Evolutionary conservation across 1,140 invertebrate genomes (phyloP).

Genomic region (Lasaia peninsularis): DNA sequence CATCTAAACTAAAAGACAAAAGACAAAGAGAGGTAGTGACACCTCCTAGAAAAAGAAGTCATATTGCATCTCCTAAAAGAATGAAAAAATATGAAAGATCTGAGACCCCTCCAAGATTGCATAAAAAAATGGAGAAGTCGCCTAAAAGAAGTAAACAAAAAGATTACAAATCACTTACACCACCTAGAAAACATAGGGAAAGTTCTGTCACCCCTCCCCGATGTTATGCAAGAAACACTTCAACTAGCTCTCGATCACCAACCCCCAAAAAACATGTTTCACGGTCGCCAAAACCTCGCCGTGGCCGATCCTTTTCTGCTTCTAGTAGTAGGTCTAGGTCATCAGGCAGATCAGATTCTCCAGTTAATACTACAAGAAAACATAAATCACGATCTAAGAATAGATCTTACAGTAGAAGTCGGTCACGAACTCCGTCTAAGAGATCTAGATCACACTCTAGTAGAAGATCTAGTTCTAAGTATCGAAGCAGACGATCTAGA

Average conservation of each 20-base stretch:
- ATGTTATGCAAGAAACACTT: constrained; percentile 49
- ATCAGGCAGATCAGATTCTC: constrained; percentile 35
- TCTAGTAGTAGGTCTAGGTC: constrained; percentile 36
- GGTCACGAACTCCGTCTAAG: constrained; percentile 37
- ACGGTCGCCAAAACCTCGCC: constrained; percentile 28
- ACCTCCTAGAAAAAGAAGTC: constrained; percentile 33
- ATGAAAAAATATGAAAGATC: constrained; percentile 44
- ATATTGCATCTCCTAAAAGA: constrained; percentile 33
- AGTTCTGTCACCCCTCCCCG: constrained; percentile 60
- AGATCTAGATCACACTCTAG: constrained; percentile 39
- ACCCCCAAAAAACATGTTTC: constrained; percentile 46
- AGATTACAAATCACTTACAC: constrained; percentile 32
- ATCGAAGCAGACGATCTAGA: constrained; percentile 34
- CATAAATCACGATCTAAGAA: constrained; percentile 37
- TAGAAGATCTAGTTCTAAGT: constrained; percentile 37
- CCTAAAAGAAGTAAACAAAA: constrained; percentile 46
- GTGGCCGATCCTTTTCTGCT: constrained; percentile 32
- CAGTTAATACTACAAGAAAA: constrained; percentile 38
- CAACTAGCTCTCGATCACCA: constrained; percentile 41
- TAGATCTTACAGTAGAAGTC: constrained; percentile 40
- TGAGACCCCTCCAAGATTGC: constrained; percentile 40
- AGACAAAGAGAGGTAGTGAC: constrained; percentile 37
- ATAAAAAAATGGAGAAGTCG: constrained; percentile 38
- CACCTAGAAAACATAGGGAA: constrained; percentile 41
- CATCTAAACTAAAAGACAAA: constrained; percentile 32